Evolutionary conservation across 1,140 invertebrate genomes (phyloP).

Genomic region (Aphaenogaster floridana): DNA sequence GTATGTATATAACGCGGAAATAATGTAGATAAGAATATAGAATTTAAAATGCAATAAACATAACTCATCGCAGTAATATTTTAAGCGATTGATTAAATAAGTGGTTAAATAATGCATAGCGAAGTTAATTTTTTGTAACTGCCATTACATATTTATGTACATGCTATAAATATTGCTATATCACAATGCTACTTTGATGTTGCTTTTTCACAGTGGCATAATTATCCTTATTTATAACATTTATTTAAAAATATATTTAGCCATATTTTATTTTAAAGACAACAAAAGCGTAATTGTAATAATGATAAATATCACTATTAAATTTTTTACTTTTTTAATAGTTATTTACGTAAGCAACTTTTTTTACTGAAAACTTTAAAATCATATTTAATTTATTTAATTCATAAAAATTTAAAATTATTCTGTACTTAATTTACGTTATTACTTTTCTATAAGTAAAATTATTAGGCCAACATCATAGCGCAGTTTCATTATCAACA

Average conservation of each 20-base stretch:
- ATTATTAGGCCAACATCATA: slow-evolving; percentile 42
- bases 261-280: slow-evolving; percentile 8
- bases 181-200: neutral
- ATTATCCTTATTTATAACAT: slow-evolving; percentile 27
- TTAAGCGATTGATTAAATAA: slow-evolving; percentile 14
- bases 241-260: slow-evolving; percentile 16
- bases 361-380: slow-evolving; percentile 13
- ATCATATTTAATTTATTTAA: slow-evolving; percentile 1
- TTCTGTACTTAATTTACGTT: slow-evolving; percentile 1
- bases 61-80: slow-evolving; percentile 19
- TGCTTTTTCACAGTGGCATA: neutral
- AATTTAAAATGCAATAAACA: slow-evolving; percentile 27
- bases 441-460: slow-evolving; percentile 16
- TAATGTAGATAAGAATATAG: slow-evolving; percentile 9
- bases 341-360: neutral
- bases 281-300: slow-evolving; percentile 5
- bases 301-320: neutral
- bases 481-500: slow-evolving; percentile 66
- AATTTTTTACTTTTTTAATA: neutral
- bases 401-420: slow-evolving; percentile 5
- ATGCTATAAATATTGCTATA: slow-evolving; percentile 17
- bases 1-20: neutral
- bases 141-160: slow-evolving; percentile 13
- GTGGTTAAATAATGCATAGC: neutral
- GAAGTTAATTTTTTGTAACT: slow-evolving; percentile 25